Base-by-base conservation (phyloP, 2,797 vertebrate species). In the Siniperca scherzeri region DNA sequence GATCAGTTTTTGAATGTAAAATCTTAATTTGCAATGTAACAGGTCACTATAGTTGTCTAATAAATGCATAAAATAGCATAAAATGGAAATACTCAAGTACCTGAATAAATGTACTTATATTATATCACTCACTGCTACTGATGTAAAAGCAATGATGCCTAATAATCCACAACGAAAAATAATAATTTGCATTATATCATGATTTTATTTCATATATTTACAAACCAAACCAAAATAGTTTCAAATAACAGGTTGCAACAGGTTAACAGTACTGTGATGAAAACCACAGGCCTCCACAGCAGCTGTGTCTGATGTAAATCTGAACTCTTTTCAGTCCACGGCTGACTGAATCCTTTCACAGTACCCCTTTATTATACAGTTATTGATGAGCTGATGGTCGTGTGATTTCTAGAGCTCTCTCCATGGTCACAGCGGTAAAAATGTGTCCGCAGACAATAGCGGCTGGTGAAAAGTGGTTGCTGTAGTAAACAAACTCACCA, bases 181-280 rank as follows among this genome's bases (percentile, higher is more conserved):
- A 48, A 9, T 1, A 1, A 27, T 16, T 76, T 79, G 55, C 21
- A 76, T 77, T 61, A 75, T 77, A 83, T 85, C 44, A 80, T 88
- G 69, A 71, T 68, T 89, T 94, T 90, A 92, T 90, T 94, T 73
- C 5, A 78, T 81, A 83, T 86, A 92, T 93, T 90, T 92, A 93
- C 91, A 93, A 88, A 89, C 82, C 57, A 83, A 82, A 77, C 67
- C 60, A 70, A 85, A 82, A 52, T 36, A 76, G 75, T 77, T 80
- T 86, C 81, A 81, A 70, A 88, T 50, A 68, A 65, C 40, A 74
- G 62, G 74, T 70, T 82, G 46, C n/a, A 66, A 75, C 61, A 48
- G 44, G 53, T 67, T 80, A 64, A 76, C n/a, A 0, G 40, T 77
- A 66, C n/a, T 53, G 9, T 48, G 62, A 68, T 67, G 36, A 19